A percentile compares a stretch with the other conserved stretches of the same genome.
These are phyloP conservation scores for Arvicanthis niloticus DNA, from an alignment of 2,113 vertebrate genomes.

Conservation along the genomic window DNA sequence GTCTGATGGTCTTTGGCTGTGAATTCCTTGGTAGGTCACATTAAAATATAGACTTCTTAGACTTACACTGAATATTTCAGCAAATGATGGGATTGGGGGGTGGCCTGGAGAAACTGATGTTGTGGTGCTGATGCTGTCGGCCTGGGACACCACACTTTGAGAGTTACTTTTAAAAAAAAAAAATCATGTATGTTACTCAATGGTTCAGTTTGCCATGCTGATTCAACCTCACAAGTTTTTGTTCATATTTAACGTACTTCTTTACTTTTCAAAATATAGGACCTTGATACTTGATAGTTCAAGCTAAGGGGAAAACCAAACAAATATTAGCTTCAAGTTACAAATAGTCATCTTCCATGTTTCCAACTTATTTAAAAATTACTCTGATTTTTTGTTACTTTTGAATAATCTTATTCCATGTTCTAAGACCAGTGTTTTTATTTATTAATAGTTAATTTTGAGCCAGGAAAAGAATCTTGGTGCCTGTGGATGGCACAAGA, in stretches of 20 bases:
- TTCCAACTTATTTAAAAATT: slow-evolving; percentile 11
- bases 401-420: background rate
- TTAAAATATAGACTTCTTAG: background rate
- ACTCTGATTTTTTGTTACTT: background rate
- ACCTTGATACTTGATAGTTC: slow-evolving; percentile 2
- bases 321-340: background rate
- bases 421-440: background rate
- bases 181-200: background rate
- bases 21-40: background rate
- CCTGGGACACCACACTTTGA: background rate
- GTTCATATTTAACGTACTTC: background rate
- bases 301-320: background rate
- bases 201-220: background rate
- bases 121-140: background rate
- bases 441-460: background rate
- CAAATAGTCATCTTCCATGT: background rate
- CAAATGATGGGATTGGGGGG: background rate
- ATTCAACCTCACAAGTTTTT: background rate
- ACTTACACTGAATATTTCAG: no score
- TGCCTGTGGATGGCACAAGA: no score
- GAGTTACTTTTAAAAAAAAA: background rate
- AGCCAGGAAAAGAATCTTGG: background rate
- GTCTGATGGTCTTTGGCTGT: background rate
- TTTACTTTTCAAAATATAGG: background rate
- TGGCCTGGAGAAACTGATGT: background rate